Evolutionary conservation across 2,797 vertebrate species (phyloP), one percentile per base, ranked within the genome.

Genomic region (Phrynocephalus forsythii): DNA sequence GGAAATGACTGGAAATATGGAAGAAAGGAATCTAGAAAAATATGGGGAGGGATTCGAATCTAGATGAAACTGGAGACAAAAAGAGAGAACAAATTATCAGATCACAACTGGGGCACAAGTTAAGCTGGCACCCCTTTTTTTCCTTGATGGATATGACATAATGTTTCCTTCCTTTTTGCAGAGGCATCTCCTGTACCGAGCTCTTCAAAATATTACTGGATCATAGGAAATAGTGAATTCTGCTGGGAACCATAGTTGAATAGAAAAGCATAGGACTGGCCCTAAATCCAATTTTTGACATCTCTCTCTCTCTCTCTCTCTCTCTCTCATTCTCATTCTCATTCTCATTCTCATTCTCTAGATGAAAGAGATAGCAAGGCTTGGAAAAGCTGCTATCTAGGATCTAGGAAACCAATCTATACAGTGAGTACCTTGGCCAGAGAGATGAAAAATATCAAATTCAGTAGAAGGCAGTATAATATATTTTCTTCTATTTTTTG

Each of bases 1-100:
- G 91, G 93, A 96, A 96, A 96, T 94, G 87, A 93, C 93, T 95
- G 93, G 96, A 96, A 96, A 95, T 92, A 88, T 88, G 82, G 92
- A 94, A 93, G 94, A 92, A 95, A 95, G 60, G 71, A 93, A 83
- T 84, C 81, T 84, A 28, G 22, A 67, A 5, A 87, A 92, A 88
- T 86, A 76, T 89, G 84, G 63, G 73, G 92, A 91, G 28, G 60
- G 89, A 91, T 91, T 85, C 88, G 84, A 68, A 50, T 2, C 1
- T 77, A 81, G 88, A 71, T 79, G 71, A 94, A 85, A 89, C 76
- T 33, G 83, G n/a, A 77, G 52, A 86, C 18, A 82, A 72, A 85
- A 90, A 84, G 52, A 83, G 68, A 76, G 6, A 38, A 90, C 24
- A 60, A 71, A 48, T 5, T 71, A 48, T 10, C 80, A 60, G 87